Conservation (phyloP, 2,797 vertebrate species). For the Darevskia mixta region DNA sequence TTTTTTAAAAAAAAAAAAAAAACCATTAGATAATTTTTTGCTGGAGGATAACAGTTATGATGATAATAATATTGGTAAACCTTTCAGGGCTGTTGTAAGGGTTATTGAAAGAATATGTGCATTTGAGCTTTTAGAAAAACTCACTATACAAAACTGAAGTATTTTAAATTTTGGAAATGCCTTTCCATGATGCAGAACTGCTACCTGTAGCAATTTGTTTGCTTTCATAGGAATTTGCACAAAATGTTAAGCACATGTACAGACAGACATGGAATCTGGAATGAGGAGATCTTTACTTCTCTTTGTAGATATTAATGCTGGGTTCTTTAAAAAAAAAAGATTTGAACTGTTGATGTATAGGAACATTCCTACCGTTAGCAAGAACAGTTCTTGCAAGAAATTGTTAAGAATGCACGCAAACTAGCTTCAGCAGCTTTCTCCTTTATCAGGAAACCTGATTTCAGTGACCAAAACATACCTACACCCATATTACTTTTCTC, state of each 20-base stretch:
- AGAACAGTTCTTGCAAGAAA: too few species aligned
- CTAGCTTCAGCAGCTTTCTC: not conserved
- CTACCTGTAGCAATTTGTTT: not conserved
- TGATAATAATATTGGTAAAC: not conserved
- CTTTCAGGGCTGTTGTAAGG: not conserved
- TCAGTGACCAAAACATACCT: not conserved
- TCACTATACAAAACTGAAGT: not conserved
- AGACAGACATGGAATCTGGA: not conserved
- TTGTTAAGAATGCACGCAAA: not conserved
- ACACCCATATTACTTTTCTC: not conserved
- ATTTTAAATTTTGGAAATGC: not conserved
- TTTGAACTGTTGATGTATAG: too few species aligned
- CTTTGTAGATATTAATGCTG: not conserved
- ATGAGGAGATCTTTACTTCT: not conserved
- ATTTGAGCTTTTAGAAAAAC: not conserved
- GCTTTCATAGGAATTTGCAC: not conserved
- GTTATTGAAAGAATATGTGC: not conserved
- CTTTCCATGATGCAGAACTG: not conserved
- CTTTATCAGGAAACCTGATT: not conserved
- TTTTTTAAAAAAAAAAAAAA: not conserved
- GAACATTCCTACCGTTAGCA: not conserved
- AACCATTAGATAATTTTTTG: not conserved
- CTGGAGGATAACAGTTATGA: not conserved
- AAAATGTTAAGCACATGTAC: not conserved
- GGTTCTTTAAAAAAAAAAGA: not conserved